Evolutionary conservation across 2,888 invertebrate genomes (phyloP).

Genomic region (Barypeithes pellucidus): DNA sequence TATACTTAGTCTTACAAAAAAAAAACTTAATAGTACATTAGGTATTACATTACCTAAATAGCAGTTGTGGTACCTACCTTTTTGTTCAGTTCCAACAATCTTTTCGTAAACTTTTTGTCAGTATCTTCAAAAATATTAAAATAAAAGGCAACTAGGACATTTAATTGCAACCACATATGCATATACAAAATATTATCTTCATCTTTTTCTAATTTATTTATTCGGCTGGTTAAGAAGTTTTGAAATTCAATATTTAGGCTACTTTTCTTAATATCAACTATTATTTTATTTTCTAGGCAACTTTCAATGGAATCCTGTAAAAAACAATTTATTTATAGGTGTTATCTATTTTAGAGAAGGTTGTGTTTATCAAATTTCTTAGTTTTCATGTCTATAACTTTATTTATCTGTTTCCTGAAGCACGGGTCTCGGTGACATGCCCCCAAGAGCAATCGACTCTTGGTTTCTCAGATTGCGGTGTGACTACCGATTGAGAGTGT

Average conservation of each 20-base stretch:
- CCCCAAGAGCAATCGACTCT: no score
- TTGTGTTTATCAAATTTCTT: no score
- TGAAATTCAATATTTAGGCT: conserved; percentile 75
- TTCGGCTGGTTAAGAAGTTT: conserved; percentile 77
- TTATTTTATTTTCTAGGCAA: conserved; percentile 64
- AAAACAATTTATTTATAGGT: conserved; percentile 32
- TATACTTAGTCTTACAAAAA: no score
- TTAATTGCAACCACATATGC: conserved; percentile 78
- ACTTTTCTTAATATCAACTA: conserved; percentile 65
- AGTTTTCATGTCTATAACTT: no score
- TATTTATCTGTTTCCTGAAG: no score
- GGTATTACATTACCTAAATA: no score
- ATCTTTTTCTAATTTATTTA: conserved; percentile 77
- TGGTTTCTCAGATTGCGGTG: no score
- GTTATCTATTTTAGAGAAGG: conserved; percentile 20
- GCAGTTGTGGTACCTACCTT: conserved; percentile 73
- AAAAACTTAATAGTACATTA: no score
- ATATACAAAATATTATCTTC: conserved; percentile 73
- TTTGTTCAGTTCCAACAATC: conserved; percentile 82
- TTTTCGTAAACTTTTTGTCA: conserved; percentile 84
- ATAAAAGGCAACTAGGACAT: conserved; percentile 79
- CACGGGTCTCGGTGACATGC: no score
- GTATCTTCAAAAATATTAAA: conserved; percentile 83
- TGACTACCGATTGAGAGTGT: no score
- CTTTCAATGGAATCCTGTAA: conserved; percentile 65